Base-by-base conservation (phyloP, 2,113 vertebrate species). In the Cairina moschata region DNA sequence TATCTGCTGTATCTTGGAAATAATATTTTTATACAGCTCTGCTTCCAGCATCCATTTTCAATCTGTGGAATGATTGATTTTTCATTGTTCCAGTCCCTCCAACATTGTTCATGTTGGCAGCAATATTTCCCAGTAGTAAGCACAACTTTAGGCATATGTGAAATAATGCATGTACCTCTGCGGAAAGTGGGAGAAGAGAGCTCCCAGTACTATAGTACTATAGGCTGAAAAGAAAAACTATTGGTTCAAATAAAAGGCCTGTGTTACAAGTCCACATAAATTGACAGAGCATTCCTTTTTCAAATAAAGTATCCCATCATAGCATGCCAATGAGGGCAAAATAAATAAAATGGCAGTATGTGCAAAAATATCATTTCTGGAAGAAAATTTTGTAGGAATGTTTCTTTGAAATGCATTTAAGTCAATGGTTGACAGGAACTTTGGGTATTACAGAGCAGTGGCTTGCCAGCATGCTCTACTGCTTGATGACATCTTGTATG, bases 11-110 rank as follows among this genome's bases (percentile, higher is more conserved):
- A 26, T 81, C 71, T 63, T 86, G 31, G 38, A 86, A 95, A 46
- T 62, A 73, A 55, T 75, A 59, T 32, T 87, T 97, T 92, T 90
- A 95, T n/a, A 66, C 31, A 44, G 13, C 31, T 95, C 32, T 86
- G 32, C 44, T 95, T 86, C 48, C 69, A 92, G 20, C 23, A 88
- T 67, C 32, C 12, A 31, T 91, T 93, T 91, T 50, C 87, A 91
- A 10, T 69, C 54, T 71, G 55, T 88, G 55, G 56, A 88, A 93
- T 40, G 68, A 93, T 42, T 75, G 91, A 83, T 92, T 92, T 93
- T 56, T 84, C 78, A 75, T 88, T 95, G 56, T 92, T 97, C 67
- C 10, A 22, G 20, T 85, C 44, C 42, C 81, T 92, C 15, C 11
- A 92, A 89, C 40, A 63, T 11, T 59, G 32, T 78, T 95, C 15